A percentile compares a stretch with the other conserved stretches of the same genome.
phyloP scores from a whole-genome alignment of 2,113 vertebrate genomes.

The Lophura nycthemera region DNA sequence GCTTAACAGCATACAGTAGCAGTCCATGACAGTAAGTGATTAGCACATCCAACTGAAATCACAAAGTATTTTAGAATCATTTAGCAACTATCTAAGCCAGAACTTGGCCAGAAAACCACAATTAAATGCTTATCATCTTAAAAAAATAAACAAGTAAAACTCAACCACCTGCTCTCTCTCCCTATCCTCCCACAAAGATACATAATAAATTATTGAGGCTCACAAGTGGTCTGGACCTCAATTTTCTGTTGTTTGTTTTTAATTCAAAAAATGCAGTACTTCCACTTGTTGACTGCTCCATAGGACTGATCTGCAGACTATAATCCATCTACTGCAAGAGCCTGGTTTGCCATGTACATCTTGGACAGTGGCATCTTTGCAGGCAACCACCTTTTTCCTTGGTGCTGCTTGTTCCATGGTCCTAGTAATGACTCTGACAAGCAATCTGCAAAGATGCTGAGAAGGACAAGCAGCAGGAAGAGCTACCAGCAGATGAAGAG shows the following conservation, averaged over 20 bases:
- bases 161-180: neutral
- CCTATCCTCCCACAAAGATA: neutral
- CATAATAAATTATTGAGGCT: neutral
- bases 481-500: neutral
- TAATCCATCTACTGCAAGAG: neutral
- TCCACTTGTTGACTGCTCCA: neutral
- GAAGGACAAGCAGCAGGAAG: neutral
- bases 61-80: neutral
- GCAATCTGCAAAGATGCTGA: neutral
- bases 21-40: neutral
- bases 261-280: neutral
- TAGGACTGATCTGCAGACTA: neutral
- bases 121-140: neutral
- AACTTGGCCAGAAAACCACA: neutral
- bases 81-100: neutral
- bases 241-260: neutral
- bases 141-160: neutral
- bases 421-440: neutral
- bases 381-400: neutral
- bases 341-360: neutral
- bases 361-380: neutral
- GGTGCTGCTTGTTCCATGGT: neutral
- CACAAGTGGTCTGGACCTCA: neutral
- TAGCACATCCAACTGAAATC: constrained; percentile 29
- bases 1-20: neutral